Conservation (phyloP, 30 jellyfish, hydroid and myxozoan genomes). For the Pseudorhiza aurosa region DNA sequence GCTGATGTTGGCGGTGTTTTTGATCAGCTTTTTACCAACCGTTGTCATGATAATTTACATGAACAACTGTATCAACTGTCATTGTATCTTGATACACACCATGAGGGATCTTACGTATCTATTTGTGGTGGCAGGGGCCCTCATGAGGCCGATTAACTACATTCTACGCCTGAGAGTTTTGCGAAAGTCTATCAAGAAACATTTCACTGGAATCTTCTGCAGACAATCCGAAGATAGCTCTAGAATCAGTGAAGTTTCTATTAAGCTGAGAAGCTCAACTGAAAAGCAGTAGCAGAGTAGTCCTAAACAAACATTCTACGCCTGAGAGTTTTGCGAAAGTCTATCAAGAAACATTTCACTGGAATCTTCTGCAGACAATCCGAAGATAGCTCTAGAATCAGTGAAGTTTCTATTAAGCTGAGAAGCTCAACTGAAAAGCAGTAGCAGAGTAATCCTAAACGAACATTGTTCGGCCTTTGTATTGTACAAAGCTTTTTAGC, state of each 20-base stretch:
- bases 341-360: conserved; percentile 7
- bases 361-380: neutral
- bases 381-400: conserved; percentile 38
- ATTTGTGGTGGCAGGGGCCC: conserved; percentile 73
- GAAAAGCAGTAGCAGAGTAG: conserved; percentile 10
- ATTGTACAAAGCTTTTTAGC: too few species aligned
- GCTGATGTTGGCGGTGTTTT: conserved; percentile 74
- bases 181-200: conserved; percentile 30
- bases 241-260: conserved; percentile 51
- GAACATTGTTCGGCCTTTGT: too few species aligned
- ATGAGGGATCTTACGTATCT: conserved; percentile 77
- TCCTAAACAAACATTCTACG: conserved; percentile 51
- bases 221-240: conserved; percentile 24
- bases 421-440: conserved; percentile 49
- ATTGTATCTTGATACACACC: conserved; percentile 67
- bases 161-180: conserved; percentile 54
- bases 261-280: conserved; percentile 41
- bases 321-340: conserved; percentile 44
- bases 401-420: conserved; percentile 51
- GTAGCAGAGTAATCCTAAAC: too few species aligned
- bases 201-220: conserved; percentile 1
- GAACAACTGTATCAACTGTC: conserved; percentile 71
- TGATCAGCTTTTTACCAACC: conserved; percentile 69
- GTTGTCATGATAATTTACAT: conserved; percentile 69
- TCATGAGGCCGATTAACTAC: conserved; percentile 73